Conservation (phyloP, 2,113 vertebrate species). For the Serilophus lunatus region DNA sequence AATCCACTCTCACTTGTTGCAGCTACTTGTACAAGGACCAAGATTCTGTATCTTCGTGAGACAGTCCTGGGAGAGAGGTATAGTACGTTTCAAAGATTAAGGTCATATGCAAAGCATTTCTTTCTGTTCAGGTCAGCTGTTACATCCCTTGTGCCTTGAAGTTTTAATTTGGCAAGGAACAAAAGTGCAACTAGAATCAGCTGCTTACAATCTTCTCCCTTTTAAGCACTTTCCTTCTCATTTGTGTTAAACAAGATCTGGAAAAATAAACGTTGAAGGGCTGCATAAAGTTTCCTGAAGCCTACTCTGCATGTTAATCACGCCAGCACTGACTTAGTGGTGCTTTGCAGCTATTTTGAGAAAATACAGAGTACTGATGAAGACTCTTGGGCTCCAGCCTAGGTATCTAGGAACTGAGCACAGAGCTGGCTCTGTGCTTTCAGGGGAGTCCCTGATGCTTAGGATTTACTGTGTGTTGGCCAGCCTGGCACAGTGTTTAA, state of each 20-base stretch:
- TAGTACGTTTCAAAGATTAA: not conserved
- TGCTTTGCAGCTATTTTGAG: not conserved
- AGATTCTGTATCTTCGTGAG: not conserved
- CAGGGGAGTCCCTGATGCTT: not conserved
- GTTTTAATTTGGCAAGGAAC: constrained; percentile 15
- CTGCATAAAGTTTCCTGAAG: not conserved
- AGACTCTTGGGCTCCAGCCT: not conserved
- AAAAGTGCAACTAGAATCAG: constrained; percentile 12
- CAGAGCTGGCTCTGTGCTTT: constrained; percentile 14
- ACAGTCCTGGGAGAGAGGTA: not conserved
- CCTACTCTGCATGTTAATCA: not conserved
- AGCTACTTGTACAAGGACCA: not conserved
- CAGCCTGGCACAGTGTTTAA: not conserved
- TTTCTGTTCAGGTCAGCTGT: not conserved
- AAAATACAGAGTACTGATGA: not conserved
- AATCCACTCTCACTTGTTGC: not conserved
- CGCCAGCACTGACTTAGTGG: not conserved
- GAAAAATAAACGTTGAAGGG: not conserved
- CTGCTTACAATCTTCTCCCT: not conserved
- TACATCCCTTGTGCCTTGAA: not conserved
- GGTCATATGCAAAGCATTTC: not conserved
- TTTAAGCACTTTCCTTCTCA: constrained; percentile 14
- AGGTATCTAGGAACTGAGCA: not conserved
- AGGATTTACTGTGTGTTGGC: not conserved
- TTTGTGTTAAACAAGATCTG: constrained; percentile 4